Evolutionary conservation across 2,113 vertebrate genomes (phyloP), one percentile per base, ranked within the genome.

Genomic region (Rhodinocichla rosea): DNA sequence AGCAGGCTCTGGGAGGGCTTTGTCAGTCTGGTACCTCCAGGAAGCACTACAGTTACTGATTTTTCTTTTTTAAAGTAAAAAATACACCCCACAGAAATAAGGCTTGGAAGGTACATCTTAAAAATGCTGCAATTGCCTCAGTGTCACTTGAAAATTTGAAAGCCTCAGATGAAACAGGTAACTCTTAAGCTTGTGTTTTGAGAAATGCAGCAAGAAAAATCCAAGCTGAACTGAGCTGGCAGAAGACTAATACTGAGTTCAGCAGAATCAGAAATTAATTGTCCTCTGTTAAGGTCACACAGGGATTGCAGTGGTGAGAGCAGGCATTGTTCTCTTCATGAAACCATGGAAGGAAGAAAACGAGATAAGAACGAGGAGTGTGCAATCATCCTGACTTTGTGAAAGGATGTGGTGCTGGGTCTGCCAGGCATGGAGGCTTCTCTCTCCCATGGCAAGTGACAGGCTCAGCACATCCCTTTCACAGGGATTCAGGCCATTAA

Each of bases 191-290:
- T 27, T 93, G 39, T 55, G 55, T 63, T 95, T 92, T 70, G 74
- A 74, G 80, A 93, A 93, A 91, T 37, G 30, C 55, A 87, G 84
- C 62, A 65, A 89, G 55, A 59, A n/a, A 70, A 68, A 78, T 78
- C 80, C 84, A n/a, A 71, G 30, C 68, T 60, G 77, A 89, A 19
- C 84, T 53, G 89, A 86, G 37, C 45, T 27, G 77, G 91, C 60
- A 90, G 77, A 78, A 97, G 91, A 93, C 96, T 95, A 96, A 95
- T 85, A 91, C 83, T 84, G 82, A 94, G 77, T 71, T 94, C 91
- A 90, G 83, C 71, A 79, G 94, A 83, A 92, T 55, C 86, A 92
- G 22, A 69, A 94, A 60, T 92, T 68, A 97, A 98, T 93, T 96
- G 56, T 93, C 56, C 91, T 75, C 57, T 82, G 40, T 11, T 59